Percentiles rank a stretch among this genome's conserved stretches.
Evolutionary conservation across 2,113 vertebrate species (phyloP).

Genomic region (Ammodramus savannarum): DNA sequence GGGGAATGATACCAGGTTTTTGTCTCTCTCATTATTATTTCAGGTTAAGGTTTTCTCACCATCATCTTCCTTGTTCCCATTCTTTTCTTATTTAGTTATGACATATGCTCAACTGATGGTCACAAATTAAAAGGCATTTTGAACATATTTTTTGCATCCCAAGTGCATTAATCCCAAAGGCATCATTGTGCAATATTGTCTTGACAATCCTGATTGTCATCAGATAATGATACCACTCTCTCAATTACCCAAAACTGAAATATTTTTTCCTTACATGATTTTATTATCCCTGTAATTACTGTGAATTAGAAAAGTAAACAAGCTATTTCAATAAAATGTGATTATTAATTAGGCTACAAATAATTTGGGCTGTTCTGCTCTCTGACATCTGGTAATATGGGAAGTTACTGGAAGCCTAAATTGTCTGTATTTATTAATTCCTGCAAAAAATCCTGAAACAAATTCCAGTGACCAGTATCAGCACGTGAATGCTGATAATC

Average conservation of each 20-base stretch:
- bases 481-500: neutral
- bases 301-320: neutral
- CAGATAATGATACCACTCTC: neutral
- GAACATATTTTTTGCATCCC: neutral
- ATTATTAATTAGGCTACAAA: neutral
- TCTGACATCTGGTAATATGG: neutral
- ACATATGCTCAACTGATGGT: neutral
- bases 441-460: neutral
- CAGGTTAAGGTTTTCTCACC: neutral
- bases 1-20: neutral
- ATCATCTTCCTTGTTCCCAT: neutral
- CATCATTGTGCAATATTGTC: neutral
- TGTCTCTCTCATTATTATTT: neutral
- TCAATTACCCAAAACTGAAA: neutral
- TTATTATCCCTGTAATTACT: neutral
- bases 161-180: neutral
- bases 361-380: neutral
- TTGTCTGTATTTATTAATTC: neutral
- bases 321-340: neutral
- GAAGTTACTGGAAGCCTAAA: neutral
- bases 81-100: neutral
- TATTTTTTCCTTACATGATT: neutral
- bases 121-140: neutral
- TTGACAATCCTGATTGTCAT: neutral
- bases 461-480: neutral